A percentile compares a stretch with the other conserved stretches of the same genome.
phyloP scores from a whole-genome alignment of 2,888 invertebrate genomes.

The Nezara viridula region DNA sequence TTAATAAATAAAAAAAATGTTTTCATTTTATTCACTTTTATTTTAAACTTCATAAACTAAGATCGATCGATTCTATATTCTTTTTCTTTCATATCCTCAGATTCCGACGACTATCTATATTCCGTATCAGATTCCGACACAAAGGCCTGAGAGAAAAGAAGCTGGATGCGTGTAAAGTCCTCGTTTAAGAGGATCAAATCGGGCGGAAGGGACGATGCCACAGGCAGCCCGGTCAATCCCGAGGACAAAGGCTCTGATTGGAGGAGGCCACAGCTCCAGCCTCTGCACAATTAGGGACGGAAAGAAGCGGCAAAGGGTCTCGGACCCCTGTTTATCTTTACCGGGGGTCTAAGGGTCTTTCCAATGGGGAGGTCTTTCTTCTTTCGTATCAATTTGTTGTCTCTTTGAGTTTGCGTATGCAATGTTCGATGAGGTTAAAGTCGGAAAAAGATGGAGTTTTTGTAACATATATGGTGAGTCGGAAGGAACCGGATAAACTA shows the following conservation, averaged over 20 bases:
- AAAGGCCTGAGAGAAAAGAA: background rate
- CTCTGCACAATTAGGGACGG: background rate
- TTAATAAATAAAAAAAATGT: no score
- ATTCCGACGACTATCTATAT: background rate
- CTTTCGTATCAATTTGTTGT: background rate
- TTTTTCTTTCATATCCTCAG: background rate
- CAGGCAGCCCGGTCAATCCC: constrained; percentile 13
- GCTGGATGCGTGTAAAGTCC: background rate
- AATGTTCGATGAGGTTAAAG: background rate
- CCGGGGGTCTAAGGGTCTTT: background rate
- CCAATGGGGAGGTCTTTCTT: background rate
- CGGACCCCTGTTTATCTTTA: constrained; percentile 8
- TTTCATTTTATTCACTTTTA: no score
- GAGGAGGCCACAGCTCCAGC: background rate
- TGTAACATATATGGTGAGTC: background rate
- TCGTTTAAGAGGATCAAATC: constrained; percentile 20
- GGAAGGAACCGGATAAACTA: no score
- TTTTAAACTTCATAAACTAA: no score
- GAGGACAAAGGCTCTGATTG: constrained; percentile 36
- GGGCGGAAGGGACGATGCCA: constrained; percentile 1
- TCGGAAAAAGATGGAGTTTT: no score
- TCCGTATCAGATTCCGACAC: background rate
- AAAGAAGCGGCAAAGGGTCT: constrained; percentile 15
- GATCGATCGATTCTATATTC: no score
- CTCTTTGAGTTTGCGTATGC: background rate